Percentiles rank a stretch among this genome's conserved stretches.
Conservation (phyloP, 2,113 vertebrate genomes). For the Mustela lutreola region DNA sequence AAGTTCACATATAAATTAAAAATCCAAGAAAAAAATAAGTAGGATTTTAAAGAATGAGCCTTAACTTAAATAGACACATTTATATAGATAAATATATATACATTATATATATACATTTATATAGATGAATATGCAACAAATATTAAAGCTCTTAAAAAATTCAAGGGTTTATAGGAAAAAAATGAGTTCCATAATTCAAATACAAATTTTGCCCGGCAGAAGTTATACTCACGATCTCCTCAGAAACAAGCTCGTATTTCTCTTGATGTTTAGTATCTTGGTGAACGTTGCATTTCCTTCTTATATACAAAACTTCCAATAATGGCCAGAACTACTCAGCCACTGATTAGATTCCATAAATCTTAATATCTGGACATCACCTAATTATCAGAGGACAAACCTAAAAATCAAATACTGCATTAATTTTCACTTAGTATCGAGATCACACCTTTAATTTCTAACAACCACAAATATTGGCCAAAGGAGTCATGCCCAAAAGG, state of each 20-base stretch:
- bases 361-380: not conserved
- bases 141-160: not conserved
- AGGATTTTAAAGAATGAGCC: not conserved
- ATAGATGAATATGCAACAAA: not conserved
- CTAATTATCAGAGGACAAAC: constrained; percentile 32
- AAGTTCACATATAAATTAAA: not conserved
- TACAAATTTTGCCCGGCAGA: not conserved
- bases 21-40: not conserved
- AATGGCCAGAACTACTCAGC: constrained; percentile 23
- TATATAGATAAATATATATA: not conserved
- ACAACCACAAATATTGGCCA: constrained; percentile 53
- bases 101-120: no score
- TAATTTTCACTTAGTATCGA: not conserved
- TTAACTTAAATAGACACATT: not conserved
- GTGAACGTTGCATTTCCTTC: not conserved
- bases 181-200: not conserved
- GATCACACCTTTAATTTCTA: not conserved
- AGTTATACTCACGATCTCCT: constrained; percentile 22
- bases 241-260: not conserved
- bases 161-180: not conserved
- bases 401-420: constrained; percentile 60
- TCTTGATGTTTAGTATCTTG: not conserved
- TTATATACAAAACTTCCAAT: constrained; percentile 67
- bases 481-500: constrained; percentile 31
- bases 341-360: not conserved